Conservation (phyloP, 2,888 invertebrate species). For the Andrena marginata region DNA sequence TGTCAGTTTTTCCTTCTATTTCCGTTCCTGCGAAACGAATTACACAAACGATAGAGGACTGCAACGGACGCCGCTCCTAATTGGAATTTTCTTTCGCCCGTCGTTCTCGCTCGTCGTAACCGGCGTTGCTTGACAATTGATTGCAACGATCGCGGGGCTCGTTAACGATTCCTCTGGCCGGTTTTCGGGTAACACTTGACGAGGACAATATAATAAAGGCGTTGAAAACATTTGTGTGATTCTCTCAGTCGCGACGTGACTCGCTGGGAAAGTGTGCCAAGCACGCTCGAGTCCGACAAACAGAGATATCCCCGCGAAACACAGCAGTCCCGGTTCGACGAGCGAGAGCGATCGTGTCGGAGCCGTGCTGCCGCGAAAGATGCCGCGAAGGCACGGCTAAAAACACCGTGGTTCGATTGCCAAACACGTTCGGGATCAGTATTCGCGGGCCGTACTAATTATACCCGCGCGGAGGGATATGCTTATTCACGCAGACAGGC, state of each 20-base stretch:
- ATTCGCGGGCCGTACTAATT: slow-evolving; percentile 81
- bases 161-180: slow-evolving; percentile 21
- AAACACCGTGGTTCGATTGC: slow-evolving; percentile 61
- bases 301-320: too few species aligned
- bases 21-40: slow-evolving; percentile 12
- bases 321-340: too few species aligned
- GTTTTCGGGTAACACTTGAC: neutral
- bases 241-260: too few species aligned
- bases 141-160: slow-evolving; percentile 2
- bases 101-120: neutral
- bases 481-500: slow-evolving; percentile 61
- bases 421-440: slow-evolving; percentile 76
- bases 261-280: too few species aligned
- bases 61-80: slow-evolving; percentile 29
- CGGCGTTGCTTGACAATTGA: slow-evolving; percentile 36
- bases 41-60: slow-evolving; percentile 31
- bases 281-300: too few species aligned
- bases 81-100: slow-evolving; percentile 38
- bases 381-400: neutral
- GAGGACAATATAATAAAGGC: neutral
- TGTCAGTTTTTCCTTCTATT: neutral
- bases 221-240: too few species aligned
- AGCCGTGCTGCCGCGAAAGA: neutral
- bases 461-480: slow-evolving; percentile 73
- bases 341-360: neutral